Evolutionary conservation across 2,113 vertebrate species (phyloP).

Genomic region (Glaucidium brasilianum): DNA sequence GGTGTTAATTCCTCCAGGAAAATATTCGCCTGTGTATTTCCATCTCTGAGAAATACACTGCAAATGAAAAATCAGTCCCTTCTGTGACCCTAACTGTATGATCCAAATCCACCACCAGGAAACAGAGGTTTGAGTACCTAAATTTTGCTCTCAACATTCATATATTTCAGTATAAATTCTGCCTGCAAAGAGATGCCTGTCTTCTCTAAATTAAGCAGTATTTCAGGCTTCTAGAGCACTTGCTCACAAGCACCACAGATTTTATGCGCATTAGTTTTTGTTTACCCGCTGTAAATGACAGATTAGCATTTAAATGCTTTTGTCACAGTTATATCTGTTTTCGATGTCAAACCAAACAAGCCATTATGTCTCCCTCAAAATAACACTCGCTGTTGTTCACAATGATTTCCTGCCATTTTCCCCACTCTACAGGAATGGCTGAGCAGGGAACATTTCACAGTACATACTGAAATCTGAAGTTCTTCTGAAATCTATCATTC

Average conservation of each 20-base stretch:
- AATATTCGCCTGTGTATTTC: background rate
- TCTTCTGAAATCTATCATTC: slow-evolving; percentile 47
- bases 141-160: background rate
- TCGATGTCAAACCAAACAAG: slow-evolving; percentile 57
- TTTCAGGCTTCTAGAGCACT: background rate
- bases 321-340: slow-evolving; percentile 39
- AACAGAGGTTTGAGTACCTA: background rate
- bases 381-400: background rate
- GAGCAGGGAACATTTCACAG: slow-evolving; percentile 36
- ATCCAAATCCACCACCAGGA: background rate
- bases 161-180: background rate
- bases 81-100: background rate
- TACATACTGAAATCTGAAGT: slow-evolving; percentile 14
- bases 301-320: slow-evolving; percentile 64
- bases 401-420: slow-evolving; percentile 49
- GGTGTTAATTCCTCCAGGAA: background rate
- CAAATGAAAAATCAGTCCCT: background rate
- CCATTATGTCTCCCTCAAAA: slow-evolving; percentile 44
- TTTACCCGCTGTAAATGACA: slow-evolving; percentile 60
- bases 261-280: slow-evolving; percentile 13
- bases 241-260: background rate
- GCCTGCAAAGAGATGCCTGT: background rate
- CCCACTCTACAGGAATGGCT: background rate
- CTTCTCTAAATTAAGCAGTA: slow-evolving; percentile 6
- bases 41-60: background rate